Evolutionary conservation across 2,888 invertebrate genomes (phyloP).

Genomic region (Aleiodes alternator): DNA sequence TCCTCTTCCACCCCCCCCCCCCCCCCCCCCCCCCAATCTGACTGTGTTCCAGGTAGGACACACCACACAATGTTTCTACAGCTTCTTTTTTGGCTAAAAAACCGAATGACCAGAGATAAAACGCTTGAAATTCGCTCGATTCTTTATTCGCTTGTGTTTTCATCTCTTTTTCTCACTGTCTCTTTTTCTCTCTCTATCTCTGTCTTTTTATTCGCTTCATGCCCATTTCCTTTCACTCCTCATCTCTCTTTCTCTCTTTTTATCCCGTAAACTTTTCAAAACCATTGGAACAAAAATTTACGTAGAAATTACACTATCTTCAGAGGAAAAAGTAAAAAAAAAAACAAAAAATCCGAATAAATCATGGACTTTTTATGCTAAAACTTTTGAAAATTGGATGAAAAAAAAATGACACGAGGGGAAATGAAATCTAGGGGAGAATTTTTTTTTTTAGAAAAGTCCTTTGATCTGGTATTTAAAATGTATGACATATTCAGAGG

Average conservation of each 20-base stretch:
- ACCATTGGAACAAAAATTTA: too few relatives aligned
- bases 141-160: neutral
- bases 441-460: neutral
- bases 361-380: too few relatives aligned
- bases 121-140: slow-evolving; percentile 19
- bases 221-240: too few relatives aligned
- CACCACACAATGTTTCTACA: slow-evolving; percentile 47
- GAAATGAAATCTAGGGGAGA: neutral
- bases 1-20: slow-evolving; percentile 29
- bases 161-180: neutral
- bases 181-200: neutral
- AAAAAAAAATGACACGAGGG: neutral
- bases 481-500: slow-evolving; percentile 11
- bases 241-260: neutral
- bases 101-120: slow-evolving; percentile 37
- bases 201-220: too few relatives aligned
- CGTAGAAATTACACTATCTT: too few relatives aligned
- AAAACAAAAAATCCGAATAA: too few relatives aligned
- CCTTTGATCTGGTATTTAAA: slow-evolving; percentile 34
- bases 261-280: too few relatives aligned
- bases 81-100: slow-evolving; percentile 46
- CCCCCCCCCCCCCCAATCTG: neutral
- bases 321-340: too few relatives aligned
- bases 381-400: neutral
- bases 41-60: slow-evolving; percentile 38